phyloP scores from a whole-genome alignment of 2,888 invertebrate species.

The Xiphydria camelus region DNA sequence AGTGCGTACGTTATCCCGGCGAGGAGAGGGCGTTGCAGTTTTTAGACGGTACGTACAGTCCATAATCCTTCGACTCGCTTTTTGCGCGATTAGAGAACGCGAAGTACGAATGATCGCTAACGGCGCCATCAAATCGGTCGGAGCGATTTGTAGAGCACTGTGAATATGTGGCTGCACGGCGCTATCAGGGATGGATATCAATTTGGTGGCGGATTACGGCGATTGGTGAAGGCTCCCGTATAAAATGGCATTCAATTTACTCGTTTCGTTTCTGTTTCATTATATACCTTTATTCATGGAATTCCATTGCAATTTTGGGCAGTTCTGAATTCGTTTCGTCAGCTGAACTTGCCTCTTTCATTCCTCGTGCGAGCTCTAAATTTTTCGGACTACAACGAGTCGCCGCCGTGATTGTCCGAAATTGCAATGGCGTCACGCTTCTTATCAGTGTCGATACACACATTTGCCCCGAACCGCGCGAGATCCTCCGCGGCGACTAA shows the following conservation, averaged over 20 bases:
- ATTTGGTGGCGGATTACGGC: slow-evolving; percentile 40
- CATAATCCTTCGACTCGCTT: too few relatives aligned
- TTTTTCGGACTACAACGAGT: too few relatives aligned
- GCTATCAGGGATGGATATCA: neutral
- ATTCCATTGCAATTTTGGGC: slow-evolving; percentile 33
- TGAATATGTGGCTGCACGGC: too few relatives aligned
- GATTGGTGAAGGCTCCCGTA: slow-evolving; percentile 42
- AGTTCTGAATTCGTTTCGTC: too few relatives aligned
- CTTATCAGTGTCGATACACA: slow-evolving; percentile 54
- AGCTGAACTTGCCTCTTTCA: too few relatives aligned
- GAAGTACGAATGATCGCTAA: too few relatives aligned
- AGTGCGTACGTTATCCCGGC: slow-evolving; percentile 83
- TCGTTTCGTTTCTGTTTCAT: slow-evolving; percentile 44
- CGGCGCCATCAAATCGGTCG: too few relatives aligned
- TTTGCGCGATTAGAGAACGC: too few relatives aligned
- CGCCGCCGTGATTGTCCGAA: slow-evolving; percentile 43
- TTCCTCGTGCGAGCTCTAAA: too few relatives aligned
- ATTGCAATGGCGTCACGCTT: slow-evolving; percentile 51
- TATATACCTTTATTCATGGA: slow-evolving; percentile 46
- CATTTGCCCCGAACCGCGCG: slow-evolving; percentile 39
- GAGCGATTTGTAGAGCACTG: too few relatives aligned
- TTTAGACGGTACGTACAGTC: slow-evolving; percentile 57
- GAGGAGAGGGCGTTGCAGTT: slow-evolving; percentile 62
- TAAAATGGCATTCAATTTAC: slow-evolving; percentile 31
- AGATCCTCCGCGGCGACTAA: slow-evolving; percentile 29